Base-by-base conservation (phyloP, 2,888 invertebrate species). In the Noctua janthe region DNA sequence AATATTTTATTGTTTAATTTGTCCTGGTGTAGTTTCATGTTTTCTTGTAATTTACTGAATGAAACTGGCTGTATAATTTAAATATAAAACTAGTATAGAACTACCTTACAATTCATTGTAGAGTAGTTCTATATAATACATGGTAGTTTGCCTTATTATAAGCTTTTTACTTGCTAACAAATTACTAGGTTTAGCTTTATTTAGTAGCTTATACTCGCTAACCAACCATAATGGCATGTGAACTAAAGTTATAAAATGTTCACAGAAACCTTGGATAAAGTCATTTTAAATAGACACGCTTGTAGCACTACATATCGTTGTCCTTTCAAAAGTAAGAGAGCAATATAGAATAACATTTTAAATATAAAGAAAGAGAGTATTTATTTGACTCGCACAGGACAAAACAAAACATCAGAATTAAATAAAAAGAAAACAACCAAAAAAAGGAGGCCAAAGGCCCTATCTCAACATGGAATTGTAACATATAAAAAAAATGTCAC, bases 1-100 rank as follows among this genome's bases (percentile, higher is more conserved):
- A 59, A 71, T 59, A 59, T 79, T 64, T 67, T 75, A 70, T 64
- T 62, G 20, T 43, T 64, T 39, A 62, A 67, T 59, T 43, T 59
- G 10, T 70, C n/a, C 56, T 20, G 13, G 23, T 74, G 11, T 51
- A 74, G 49, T 54, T 51, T 69, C 1, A 47, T n/a, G 20, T n/a
- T 74, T 83, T 54, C 13, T 49, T 62, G 4, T 43, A 29, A 59
- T 29, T 51, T 80, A 51, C 10, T 56, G 8, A 13, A 66, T 56
- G 6, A 49, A 72, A 66, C 17, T 5, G 67, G 29, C 15, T 74
- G 23, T 74, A 5, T 67, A 11, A 51, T 74, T 66, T 49, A 81
- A 80, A n/a, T 39, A 81, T 59, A 13, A 56, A 39, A 49, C 8
- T 81, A 1, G 1, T 15, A 51, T 0, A 54, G 17, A 47, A 17